Evolutionary conservation across 2,888 invertebrate genomes (phyloP), one percentile per base, ranked within the genome.

Genomic region (Pherbina coryleti): DNA sequence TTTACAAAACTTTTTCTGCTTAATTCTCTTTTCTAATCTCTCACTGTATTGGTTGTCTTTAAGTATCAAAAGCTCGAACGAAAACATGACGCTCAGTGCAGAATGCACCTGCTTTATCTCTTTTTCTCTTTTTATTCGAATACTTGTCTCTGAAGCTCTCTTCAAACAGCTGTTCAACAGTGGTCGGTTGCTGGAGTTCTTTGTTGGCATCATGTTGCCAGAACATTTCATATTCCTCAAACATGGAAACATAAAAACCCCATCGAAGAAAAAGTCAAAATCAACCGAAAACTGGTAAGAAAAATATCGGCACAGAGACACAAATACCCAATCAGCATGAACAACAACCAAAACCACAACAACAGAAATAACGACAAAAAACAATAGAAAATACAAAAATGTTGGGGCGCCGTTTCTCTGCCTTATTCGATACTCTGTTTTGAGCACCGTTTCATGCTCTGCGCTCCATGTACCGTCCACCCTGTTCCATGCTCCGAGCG

Each of bases 301-400:
- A 75, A 77, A 76, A 78, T 80, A 79, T 82, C 87, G 87, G 86
- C 87, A 87, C 86, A 87, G 88, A 87, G 86, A 87, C 88, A 88
- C 87, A 88, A 82, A 87, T 87, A 87, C 86, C 87, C 87, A 87
- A 86, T 87, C 85, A 86, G 80, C 79, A 77, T 34, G 55, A 74
- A 28, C 72, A 66, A 64, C 51, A 60, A n/a, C 8, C 37, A 60
- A 57, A 60, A 19, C 57, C 51, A 28, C 55, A 74, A 11, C 66
- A 66, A 66, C 75, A n/a, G 28, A 19, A 60, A 44, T 17, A 76
- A 60, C n/a, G 55, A 51, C n/a, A 60, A 57, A 44, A 57, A 44
- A 22, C 44, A 44, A 44, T 25, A 44, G 70, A 76, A 76, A n/a
- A 76, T 11, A 44, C n/a, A 19, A 31, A 70, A 60, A 60, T 76